Base-by-base conservation (phyloP, 2,113 vertebrate species). In the Oceanodroma tethys region DNA sequence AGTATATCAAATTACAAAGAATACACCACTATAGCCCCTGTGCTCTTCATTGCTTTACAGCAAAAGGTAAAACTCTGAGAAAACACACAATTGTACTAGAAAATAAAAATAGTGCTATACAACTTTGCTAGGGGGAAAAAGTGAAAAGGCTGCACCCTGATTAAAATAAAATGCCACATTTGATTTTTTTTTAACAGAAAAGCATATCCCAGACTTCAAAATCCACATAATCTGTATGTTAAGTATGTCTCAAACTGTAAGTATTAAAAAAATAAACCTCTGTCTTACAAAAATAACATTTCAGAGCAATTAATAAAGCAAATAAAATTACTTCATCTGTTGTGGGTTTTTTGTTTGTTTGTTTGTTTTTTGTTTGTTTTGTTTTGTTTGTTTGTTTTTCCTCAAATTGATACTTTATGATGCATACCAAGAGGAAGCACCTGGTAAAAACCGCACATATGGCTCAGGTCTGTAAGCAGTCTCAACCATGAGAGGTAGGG, bases 371-470 rank as follows among this genome's bases (percentile, higher is more conserved):
- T n/a, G n/a, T n/a, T n/a, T n/a, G n/a, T n/a, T n/a, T n/a, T n/a
- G n/a, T n/a, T n/a, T n/a, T n/a, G n/a, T n/a, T n/a, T n/a, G n/a
- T n/a, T n/a, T n/a, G n/a, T n/a, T n/a, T n/a, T n/a, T n/a, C n/a
- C n/a, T n/a, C n/a, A n/a, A n/a, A n/a, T n/a, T 89, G 60, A 30
- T 74, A 68, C 36, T 53, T 86, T 30, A 53, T 11, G 38, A 88
- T 86, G 48, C 93, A 62, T 63, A 91, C 7, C 11, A 76, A 87
- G 45, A 94, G 94, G 96, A 97, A 96, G 85, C 96, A 97, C 86
- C 95, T 96, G 91, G 86, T 40, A 68, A 87, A 93, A 96, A 48
- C 85, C 73, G 88, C 85, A 94, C 18, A 40, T 13, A 56, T 1
- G 3, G 38, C 34, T 85, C 56, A 71, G 36, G 25, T 68, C 72